A percentile compares a stretch with the other conserved stretches of the same genome.
phyloP scores from a whole-genome alignment of 37 sponge, comb jelly and placozoan species.

The Mnemiopsis leidyi region DNA sequence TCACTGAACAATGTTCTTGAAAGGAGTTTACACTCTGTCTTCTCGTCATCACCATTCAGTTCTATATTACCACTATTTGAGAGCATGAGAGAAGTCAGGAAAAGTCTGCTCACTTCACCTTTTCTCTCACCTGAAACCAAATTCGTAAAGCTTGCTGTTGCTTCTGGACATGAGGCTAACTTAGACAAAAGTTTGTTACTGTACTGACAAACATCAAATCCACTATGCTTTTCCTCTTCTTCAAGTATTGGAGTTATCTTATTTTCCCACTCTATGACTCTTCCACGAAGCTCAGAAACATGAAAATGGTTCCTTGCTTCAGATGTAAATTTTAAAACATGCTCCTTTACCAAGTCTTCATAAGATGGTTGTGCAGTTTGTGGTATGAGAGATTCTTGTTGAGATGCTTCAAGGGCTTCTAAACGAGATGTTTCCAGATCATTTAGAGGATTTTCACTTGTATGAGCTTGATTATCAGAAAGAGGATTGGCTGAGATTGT shows the following conservation, averaged over 20 bases:
- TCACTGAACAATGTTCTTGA: constrained; percentile 47
- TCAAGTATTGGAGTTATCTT: constrained; percentile 26
- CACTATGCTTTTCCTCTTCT: background rate
- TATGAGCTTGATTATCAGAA: too few relatives aligned
- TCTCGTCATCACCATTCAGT: background rate
- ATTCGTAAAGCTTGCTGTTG: background rate
- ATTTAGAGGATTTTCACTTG: background rate
- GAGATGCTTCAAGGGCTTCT: background rate
- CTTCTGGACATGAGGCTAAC: background rate
- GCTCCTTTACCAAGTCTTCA: constrained; percentile 21
- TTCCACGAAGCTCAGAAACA: background rate
- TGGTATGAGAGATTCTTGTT: background rate
- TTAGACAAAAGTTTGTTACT: constrained; percentile 20
- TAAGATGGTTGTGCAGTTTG: background rate
- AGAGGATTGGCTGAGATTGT: background rate
- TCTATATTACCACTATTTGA: constrained; percentile 39
- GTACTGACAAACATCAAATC: constrained; percentile 13
- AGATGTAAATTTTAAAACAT: background rate
- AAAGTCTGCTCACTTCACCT: constrained; percentile 21
- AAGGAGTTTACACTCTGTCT: constrained; percentile 14
- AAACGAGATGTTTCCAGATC: background rate
- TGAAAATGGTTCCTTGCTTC: background rate
- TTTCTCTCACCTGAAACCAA: constrained; percentile 4
- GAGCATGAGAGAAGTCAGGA: constrained; percentile 60
- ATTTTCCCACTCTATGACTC: constrained; percentile 46